Evolutionary conservation across 2,113 vertebrate genomes (phyloP), one percentile per base, ranked within the genome.

Genomic region (Anoplopoma fimbria): DNA sequence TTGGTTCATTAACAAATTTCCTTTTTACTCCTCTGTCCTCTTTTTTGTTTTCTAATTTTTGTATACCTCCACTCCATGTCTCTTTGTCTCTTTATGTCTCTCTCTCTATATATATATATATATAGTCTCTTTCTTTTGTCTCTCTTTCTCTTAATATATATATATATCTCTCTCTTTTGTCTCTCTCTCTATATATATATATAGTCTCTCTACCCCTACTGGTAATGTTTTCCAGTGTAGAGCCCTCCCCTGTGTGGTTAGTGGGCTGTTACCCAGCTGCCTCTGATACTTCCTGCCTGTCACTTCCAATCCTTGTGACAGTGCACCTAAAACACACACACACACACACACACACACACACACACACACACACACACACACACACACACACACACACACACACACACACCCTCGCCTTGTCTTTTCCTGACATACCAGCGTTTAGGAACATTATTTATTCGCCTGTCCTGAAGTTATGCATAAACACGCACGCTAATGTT

Each of bases 281-380:
- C 88, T 92, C 83, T 87, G 89, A 90, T 90, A 92, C 89, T 91
- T 93, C 92, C 91, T 92, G 88, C 91, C 88, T 93, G 92, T 92
- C 92, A 93, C 90, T 93, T 94, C 77, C 87, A 93, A 92, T 93
- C 84, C 75, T 60, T 23, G 86, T 85, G 88, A 86, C 88, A 87
- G 62, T 73, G 76, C 21, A 68, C 74, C 84, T 69, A 34, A 69
- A 61, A 81, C 38, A 47, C 65, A 62, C 69, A 69, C 65, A 33
- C 58, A 65, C 57, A 72, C 60, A 58, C 63, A 45, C 74, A 77
- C 75, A 42, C 55, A 79, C 75, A 64, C 69, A 36, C 36, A 47
- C 67, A 57, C 70, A 57, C 45, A 49, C 68, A 53, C 67, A 9
- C 60, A 29, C 57, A 71, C 33, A 62, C 42, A 53, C 68, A 64